Evolutionary conservation across 2,797 vertebrate genomes (phyloP).

Genomic region (Chelidonichthys spinosus): DNA sequence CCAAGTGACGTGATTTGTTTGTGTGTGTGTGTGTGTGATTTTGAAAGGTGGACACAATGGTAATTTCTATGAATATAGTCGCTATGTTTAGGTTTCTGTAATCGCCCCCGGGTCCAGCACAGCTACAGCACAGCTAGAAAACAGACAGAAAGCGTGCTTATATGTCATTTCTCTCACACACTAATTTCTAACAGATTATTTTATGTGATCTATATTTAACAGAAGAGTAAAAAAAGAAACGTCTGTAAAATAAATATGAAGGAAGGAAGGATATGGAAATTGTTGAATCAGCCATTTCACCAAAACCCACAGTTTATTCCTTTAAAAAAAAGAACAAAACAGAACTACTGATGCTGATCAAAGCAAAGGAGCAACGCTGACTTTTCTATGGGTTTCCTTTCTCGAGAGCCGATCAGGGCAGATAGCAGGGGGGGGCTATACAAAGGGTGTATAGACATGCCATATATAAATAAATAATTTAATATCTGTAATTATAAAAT

Average conservation of each 20-base stretch:
- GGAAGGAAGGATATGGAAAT: constrained; percentile 25
- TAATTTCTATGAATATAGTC: no score
- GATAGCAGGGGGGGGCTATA: constrained; percentile 42
- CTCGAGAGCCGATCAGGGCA: constrained; percentile 46
- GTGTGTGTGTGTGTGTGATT: no score
- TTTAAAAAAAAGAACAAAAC: background rate
- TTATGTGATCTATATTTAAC: constrained; percentile 50
- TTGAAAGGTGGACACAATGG: no score
- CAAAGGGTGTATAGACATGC: constrained; percentile 75
- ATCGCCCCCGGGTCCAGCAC: background rate
- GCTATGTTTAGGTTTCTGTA: no score
- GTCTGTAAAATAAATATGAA: constrained; percentile 34
- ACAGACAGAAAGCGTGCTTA: constrained; percentile 18
- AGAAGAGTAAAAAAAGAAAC: constrained; percentile 13
- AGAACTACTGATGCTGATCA: constrained; percentile 29
- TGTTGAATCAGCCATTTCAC: constrained; percentile 34
- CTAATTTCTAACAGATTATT: constrained; percentile 52
- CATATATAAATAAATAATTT: constrained; percentile 78
- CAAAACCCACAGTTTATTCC: constrained; percentile 27
- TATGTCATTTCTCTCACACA: constrained; percentile 38
- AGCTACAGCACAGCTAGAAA: constrained; percentile 32
- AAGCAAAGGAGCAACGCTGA: constrained; percentile 48
- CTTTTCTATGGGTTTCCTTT: constrained; percentile 57
- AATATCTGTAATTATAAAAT: constrained; percentile 80
- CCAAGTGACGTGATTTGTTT: no score